Conservation (phyloP, 2,888 invertebrate species). For the Pteria penguin region DNA sequence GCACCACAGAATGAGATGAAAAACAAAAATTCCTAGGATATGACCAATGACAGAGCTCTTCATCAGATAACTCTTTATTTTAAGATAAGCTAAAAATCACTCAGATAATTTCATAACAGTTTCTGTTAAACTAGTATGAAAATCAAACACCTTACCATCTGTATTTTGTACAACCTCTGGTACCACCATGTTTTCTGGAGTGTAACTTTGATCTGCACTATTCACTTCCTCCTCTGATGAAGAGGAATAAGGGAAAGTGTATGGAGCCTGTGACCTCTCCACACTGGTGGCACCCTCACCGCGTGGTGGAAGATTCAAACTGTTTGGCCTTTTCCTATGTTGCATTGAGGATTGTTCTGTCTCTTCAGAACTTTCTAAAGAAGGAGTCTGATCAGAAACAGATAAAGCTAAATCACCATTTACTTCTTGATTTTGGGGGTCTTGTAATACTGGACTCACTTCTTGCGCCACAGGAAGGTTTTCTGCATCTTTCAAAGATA, state of each 20-base stretch:
- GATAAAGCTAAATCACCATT: background rate
- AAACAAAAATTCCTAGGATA: no score
- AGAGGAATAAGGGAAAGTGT: slow-evolving; percentile 36
- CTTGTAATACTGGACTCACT: background rate
- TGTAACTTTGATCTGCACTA: slow-evolving; percentile 14
- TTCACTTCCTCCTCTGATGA: slow-evolving; percentile 20
- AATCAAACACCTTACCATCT: background rate
- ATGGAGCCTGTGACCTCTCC: slow-evolving; percentile 47
- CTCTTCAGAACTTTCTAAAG: slow-evolving; percentile 53
- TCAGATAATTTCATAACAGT: no score
- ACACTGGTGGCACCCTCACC: slow-evolving; percentile 56
- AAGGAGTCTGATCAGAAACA: slow-evolving; percentile 30
- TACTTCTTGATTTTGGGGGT: slow-evolving; percentile 8
- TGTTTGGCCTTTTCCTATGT: slow-evolving; percentile 76
- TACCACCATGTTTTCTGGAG: slow-evolving; percentile 26
- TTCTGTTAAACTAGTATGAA: no score
- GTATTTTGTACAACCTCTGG: slow-evolving; percentile 21
- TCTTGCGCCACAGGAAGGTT: background rate
- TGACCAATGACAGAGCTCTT: no score
- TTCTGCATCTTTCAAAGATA: slow-evolving; percentile 14
- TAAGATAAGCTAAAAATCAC: no score
- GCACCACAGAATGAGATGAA: no score
- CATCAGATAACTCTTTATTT: no score
- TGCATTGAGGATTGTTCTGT: slow-evolving; percentile 46
- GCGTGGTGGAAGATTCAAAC: slow-evolving; percentile 75